Percentiles rank a stretch among this genome's conserved stretches.
phyloP scores from a whole-genome alignment of 2,797 vertebrate genomes.

The Anolis apletophallus region DNA sequence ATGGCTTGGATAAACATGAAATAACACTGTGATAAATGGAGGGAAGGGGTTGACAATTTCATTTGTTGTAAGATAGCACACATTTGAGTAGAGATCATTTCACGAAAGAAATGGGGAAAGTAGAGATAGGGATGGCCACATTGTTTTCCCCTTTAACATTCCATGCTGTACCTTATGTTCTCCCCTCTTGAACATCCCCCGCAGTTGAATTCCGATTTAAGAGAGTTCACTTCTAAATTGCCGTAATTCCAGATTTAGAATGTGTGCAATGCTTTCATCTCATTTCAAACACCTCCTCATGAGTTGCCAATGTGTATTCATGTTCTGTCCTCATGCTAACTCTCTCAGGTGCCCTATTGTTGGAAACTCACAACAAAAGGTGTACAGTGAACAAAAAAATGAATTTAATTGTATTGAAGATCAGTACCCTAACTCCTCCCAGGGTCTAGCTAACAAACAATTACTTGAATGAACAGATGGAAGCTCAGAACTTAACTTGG shows the following conservation, averaged over 20 bases:
- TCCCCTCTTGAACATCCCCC: not conserved
- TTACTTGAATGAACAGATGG: too few species aligned
- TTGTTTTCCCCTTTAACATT: not conserved
- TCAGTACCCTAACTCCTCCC: too few species aligned
- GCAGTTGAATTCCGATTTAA: not conserved
- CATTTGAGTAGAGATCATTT: not conserved
- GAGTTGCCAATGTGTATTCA: too few species aligned
- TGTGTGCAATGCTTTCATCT: not conserved
- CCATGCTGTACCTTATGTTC: not conserved
- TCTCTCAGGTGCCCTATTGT: too few species aligned
- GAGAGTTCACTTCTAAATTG: not conserved
- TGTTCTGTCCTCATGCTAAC: too few species aligned
- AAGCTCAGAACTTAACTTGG: too few species aligned
- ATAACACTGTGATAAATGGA: not conserved
- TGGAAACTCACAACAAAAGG: too few species aligned
- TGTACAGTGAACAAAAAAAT: too few species aligned
- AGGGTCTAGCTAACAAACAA: too few species aligned
- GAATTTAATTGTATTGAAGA: too few species aligned
- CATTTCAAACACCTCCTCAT: too few species aligned
- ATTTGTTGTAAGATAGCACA: conserved; percentile 3
- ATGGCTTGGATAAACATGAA: not conserved
- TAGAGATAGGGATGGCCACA: not conserved
- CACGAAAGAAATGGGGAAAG: not conserved
- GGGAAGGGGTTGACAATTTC: not conserved
- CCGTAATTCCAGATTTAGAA: not conserved